Evolutionary conservation across 2,113 vertebrate genomes (phyloP).

Genomic region (Elephantulus edwardii): DNA sequence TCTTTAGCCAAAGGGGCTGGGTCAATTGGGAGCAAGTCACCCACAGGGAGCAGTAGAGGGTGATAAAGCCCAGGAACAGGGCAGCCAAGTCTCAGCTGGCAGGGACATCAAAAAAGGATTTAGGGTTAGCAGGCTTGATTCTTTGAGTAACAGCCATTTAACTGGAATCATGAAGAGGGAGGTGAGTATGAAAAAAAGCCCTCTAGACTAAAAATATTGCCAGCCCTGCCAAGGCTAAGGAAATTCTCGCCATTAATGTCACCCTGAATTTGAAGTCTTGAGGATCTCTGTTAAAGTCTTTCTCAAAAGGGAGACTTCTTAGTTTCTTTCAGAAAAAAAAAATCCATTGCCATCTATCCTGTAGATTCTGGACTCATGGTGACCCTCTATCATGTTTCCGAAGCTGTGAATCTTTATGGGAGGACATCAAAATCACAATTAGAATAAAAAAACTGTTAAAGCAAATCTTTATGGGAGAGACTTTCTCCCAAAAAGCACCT

Average conservation of each 20-base stretch:
- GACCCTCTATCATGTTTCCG: too few species aligned
- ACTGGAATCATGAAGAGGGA: constrained; percentile 4
- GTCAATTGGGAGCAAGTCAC: constrained; percentile 58
- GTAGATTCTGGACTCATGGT: too few species aligned
- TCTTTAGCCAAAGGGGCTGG: constrained; percentile 55
- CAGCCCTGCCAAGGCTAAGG: constrained; percentile 34
- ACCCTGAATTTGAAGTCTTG: constrained; percentile 35
- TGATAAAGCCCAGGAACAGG: constrained; percentile 52
- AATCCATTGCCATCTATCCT: too few species aligned
- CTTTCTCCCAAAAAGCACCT: too few species aligned
- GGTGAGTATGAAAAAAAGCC: not conserved
- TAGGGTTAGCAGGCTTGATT: constrained; percentile 51
- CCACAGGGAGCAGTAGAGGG: constrained; percentile 53
- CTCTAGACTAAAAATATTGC: constrained; percentile 58
- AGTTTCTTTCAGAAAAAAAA: constrained; percentile 47
- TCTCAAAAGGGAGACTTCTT: constrained; percentile 24
- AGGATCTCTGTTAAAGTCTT: constrained; percentile 34
- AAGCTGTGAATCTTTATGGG: too few species aligned
- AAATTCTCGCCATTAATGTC: constrained; percentile 42
- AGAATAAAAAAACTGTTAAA: too few species aligned
- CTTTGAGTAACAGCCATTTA: constrained; percentile 54
- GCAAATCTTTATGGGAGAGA: too few species aligned
- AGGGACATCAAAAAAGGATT: constrained; percentile 71
- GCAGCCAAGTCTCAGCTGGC: constrained; percentile 68
- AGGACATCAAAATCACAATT: too few species aligned